Evolutionary conservation across 1,140 invertebrate species (phyloP), one percentile per base, ranked within the genome.

Genomic region (Anastrepha ludens): DNA sequence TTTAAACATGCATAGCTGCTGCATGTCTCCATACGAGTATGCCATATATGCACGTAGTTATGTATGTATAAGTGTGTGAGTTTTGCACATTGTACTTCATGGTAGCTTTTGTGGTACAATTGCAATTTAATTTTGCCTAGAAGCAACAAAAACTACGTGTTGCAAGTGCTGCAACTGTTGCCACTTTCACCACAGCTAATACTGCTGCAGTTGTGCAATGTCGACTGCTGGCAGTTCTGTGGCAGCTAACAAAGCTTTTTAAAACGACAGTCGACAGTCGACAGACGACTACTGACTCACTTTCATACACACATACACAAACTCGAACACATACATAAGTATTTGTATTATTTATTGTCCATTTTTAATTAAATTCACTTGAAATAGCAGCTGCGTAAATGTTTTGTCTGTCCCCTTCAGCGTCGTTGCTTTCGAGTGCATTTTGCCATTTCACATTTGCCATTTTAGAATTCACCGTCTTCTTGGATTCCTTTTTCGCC

Each of bases 301-400:
- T 41, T 47, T 20, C 50, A 55, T n/a, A 29, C 74, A 20, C 74
- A 81, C 47, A 29, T 0, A 55, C 74, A 55, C 3, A 55, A 3
- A 81, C n/a, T 20, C 6, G 44, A 13, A 39, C 64, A 67, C n/a
- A 67, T 20, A 55, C 17, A 47, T 2, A 3, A 58, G 47, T 47
- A 81, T 81, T 81, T 81, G 47, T 81, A 81, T 81, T 81, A 81
- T 81, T 81, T 81, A 81, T 81, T 81, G 74, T 81, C 47, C 47
- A 81, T 81, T 81, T 81, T 81, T 81, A 81, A 81, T 81, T 81
- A 81, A 81, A 81, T 81, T 81, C 47, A 81, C 17, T 81, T 55
- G 74, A 50, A 81, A 55, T 55, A 55, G 74, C 74, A 81, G 74
- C 74, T 81, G 74, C 47, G 74, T 81, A 55, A 81, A 81, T 81